Base-by-base conservation (phyloP, 2,888 invertebrate genomes). In the Macrosoma leucophasiata region DNA sequence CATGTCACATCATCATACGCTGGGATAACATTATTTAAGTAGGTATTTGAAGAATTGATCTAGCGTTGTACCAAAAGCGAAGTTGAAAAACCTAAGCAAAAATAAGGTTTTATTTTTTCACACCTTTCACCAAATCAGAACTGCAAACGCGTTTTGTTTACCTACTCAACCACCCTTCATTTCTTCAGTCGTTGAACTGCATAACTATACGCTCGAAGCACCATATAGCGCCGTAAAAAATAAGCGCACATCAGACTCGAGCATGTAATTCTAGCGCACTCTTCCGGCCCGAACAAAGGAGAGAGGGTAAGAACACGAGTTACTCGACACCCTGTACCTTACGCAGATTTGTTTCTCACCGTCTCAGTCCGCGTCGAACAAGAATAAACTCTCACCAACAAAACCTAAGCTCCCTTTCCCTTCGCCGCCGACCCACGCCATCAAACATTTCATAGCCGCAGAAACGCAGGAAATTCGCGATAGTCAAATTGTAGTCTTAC, bases 401-500 rank as follows among this genome's bases (percentile, higher is more conserved):
- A 58, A 53, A 55, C 54, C 53, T 65, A 81, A 51, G 52, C 52
- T 53, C 52, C 53, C 71, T 50, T 74, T 75, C 69, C 48, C 54
- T 46, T 58, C 50, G 58, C 39, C 39, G 58, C 46, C 38, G 46
- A 37, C 38, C 34, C 42, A 48, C 47, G 43, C 48, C 66, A 67
- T 77, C 55, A 58, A 62, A 68, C 77, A 49, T 77, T 79, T 68
- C 55, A 54, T 47, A 64, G 51, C 62, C 62, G 57, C 49, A 62
- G 52, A 50, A 51, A 65, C 64, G 71, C 72, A 73, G 77, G 78
- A 81, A 82, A 81, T 84, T 79, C 79, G 73, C 81, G 82, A 82
- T 84, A 84, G 84, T 84, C 84, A 82, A 82, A 82, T 84, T 82
- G 81, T 81, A 82, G 81, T 79, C 81, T 81, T 81, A 79, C 78